Conservation (phyloP, 2,888 invertebrate species). For the Magallana nippona region DNA sequence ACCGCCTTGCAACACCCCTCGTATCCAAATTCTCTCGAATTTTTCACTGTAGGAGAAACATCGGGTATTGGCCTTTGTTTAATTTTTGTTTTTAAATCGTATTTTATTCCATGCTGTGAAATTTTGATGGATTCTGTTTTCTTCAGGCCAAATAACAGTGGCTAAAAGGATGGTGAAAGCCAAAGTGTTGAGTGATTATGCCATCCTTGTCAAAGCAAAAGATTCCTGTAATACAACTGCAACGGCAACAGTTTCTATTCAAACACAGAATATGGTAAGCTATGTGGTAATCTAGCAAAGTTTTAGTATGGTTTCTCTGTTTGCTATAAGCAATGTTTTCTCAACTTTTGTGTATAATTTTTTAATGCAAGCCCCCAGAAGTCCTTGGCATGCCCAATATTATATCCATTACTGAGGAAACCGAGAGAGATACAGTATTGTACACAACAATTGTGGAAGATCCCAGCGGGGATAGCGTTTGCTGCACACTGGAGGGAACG, state of each 20-base stretch:
- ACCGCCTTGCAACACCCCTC: conserved; percentile 3
- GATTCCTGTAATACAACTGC: conserved; percentile 2
- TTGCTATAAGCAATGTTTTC: neutral
- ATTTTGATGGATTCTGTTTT: neutral
- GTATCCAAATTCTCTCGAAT: neutral
- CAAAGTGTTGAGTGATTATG: neutral
- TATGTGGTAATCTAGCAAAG: neutral
- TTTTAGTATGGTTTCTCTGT: neutral
- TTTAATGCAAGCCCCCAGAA: neutral
- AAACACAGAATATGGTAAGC: conserved; percentile 7
- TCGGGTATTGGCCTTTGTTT: too few species aligned
- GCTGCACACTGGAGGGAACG: neutral
- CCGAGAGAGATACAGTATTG: neutral
- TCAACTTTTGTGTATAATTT: neutral
- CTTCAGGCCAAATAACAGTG: neutral
- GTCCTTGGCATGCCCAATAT: neutral
- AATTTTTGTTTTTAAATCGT: too few species aligned
- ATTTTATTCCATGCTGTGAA: too few species aligned
- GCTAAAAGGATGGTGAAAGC: conserved; percentile 6
- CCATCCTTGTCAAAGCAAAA: neutral
- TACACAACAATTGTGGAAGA: neutral
- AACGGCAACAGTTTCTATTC: neutral
- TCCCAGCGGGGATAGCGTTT: neutral
- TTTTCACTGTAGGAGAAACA: neutral
- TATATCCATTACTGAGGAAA: neutral